Base-by-base conservation (phyloP, 2,888 invertebrate genomes). In the Agrochola lota region DNA sequence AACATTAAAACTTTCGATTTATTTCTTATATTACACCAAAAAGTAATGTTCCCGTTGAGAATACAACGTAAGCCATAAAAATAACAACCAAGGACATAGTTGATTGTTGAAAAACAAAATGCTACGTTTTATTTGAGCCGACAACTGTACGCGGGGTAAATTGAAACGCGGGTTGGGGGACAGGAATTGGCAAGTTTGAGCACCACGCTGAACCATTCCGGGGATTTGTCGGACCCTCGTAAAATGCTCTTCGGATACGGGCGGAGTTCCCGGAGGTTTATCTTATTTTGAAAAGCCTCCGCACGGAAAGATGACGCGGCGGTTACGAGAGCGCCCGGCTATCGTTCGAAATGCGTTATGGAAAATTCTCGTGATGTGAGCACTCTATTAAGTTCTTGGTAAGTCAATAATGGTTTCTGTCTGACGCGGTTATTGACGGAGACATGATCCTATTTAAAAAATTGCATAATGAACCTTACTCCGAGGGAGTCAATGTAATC, bases 141-240 rank as follows among this genome's bases (percentile, higher is more conserved):
- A 88, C 90, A 87, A 92, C 89, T 90, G 89, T 91, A 90, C 91
- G 90, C 92, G 92, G 92, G 92, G 94, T 92, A 95, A 95, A 95
- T 95, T 94, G 94, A 95, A 95, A 94, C 91, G 91, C 91, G 92
- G 91, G 92, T 88, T 90, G 91, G 91, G 91, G 90, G 88, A 91
- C 90, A 89, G 83, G 89, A 92, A 93, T 92, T 90, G 94, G 91
- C 91, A 91, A 92, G 92, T 92, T 93, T 91, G 93, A 93, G 90
- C 89, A 92, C 91, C 90, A 89, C 87, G 86, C 89, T 89, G 87
- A 87, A 90, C 91, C 91, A 90, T 93, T 92, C 85, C 89, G 87
- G 90, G 93, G 93, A 94, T 94, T 94, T 94, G 93, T 93, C 91
- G 89, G 92, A 93, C 94, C 94, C 93, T 94, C 94, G 92, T 94